Base-by-base conservation (phyloP, 2,888 invertebrate species). In the Magallana nippona region DNA sequence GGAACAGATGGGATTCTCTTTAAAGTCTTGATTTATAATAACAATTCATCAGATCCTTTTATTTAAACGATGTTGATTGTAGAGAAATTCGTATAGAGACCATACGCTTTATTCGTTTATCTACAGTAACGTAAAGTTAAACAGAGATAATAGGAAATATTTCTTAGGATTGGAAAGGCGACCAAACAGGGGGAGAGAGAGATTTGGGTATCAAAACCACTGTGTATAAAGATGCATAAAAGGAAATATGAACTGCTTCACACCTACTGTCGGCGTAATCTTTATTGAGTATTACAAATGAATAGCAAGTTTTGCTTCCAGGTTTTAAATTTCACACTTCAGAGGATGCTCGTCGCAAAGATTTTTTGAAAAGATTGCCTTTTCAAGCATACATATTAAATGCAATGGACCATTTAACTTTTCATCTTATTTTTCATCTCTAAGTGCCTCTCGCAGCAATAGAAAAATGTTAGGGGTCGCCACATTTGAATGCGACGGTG, bases 291-390 rank as follows among this genome's bases (percentile, higher is more conserved):
- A 22, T 71, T 15, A 71, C 27, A 71, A 32, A 71, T 22, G 71
- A 71, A 71, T 71, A 22, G 19, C 71, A 71, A 71, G 22, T 71
- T 71, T 71, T 71, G 71, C 71, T 71, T 71, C 71, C 71, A 71
- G 57, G 79, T 79, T 79, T 79, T 57, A 79, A 79, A 79, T 79
- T 79, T 79, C 79, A 79, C 79, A 79, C 79, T 57, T 79, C 57
- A 79, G 57, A 79, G 56, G 57, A 57, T 57, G 56, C 58, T 27
- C 17, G 79, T 79, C 57, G 19, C 57, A 17, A 56, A 56, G 57
- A 79, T 56, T 22, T 78, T 79, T 57, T 44, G 44, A 79, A 79
- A 79, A 27, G 57, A 79, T 71, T 71, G 71, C n/a, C 58, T 27
- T 57, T 27, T 27, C 19, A 57, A 57, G 79, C 79, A 22, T 79